Base-by-base conservation (phyloP, 2,113 vertebrate species). In the Hypanus sabinus region DNA sequence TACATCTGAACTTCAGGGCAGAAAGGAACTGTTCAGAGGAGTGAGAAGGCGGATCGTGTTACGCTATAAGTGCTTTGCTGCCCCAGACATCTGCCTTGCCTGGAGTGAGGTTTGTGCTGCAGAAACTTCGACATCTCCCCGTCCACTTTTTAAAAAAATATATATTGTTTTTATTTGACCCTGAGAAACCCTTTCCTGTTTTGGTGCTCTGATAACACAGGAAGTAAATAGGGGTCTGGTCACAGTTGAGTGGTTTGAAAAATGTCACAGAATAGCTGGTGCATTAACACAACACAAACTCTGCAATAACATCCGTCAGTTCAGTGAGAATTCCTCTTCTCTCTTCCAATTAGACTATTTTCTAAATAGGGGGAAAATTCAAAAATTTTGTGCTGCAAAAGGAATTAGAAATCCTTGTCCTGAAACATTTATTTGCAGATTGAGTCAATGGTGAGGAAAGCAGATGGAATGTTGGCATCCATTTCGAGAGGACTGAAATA, bases 41-140 rank as follows among this genome's bases (percentile, higher is more conserved):
- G 96, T 96, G 95, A 96, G 97, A 96, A 95, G 97, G 97, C 96
- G 96, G 97, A 98, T 98, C 96, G 96, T 97, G 97, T 96, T 96
- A 97, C 96, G 95, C 95, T 95, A 88, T 95, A 95, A 0, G 10
- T 0, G 24, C 91, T 94, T 36, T 91, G 85, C 93, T 85, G 76
- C 70, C 87, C 94, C n/a, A 81, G 94, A 94, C 97, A 97, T 96
- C 97, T 97, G 96, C 95, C 95, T 38, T 60, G 94, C 94, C 96
- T 95, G 96, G 96, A 94, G 96, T 95, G 70, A 96, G 95, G 75
- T 95, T 96, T 96, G 94, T 94, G 91, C 94, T 94, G 22, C 76
- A 94, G 94, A 94, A 83, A 71, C 94, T 73, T 0, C 76, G 71
- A 85, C 71, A 95, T 94, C 96, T 95, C 95, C 95, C 93, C 3